Evolutionary conservation across 1,140 invertebrate genomes (phyloP).

Genomic region (Tetramorium simillimum): DNA sequence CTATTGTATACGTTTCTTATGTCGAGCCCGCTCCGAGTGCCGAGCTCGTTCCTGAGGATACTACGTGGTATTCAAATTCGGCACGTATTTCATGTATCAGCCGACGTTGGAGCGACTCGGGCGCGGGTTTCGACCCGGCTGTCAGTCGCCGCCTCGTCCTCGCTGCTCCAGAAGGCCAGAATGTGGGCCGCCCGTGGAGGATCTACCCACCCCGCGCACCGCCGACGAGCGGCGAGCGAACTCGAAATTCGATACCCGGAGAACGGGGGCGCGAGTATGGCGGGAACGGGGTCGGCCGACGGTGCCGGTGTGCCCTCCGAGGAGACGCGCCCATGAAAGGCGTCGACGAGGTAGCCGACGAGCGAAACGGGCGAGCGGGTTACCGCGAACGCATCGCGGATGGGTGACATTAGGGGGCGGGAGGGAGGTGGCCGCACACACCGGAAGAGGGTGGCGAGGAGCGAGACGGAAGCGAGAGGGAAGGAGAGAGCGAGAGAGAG

Average conservation of each 20-base stretch:
- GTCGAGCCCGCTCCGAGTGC: too few relatives aligned
- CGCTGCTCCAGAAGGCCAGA: not conserved
- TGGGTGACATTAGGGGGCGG: slow-evolving; percentile 13
- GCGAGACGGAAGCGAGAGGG: not conserved
- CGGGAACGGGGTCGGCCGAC: not conserved
- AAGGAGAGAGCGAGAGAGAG: slow-evolving; percentile 3
- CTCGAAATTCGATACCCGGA: slow-evolving; percentile 37
- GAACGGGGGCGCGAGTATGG: not conserved
- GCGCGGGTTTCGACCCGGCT: not conserved
- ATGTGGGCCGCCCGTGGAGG: not conserved
- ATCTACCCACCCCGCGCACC: slow-evolving; percentile 9
- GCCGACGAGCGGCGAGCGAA: slow-evolving; percentile 16
- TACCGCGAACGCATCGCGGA: not conserved
- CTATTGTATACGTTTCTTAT: not conserved
- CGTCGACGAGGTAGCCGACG: not conserved
- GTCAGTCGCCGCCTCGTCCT: slow-evolving; percentile 1
- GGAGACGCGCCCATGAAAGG: not conserved
- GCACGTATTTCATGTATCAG: not conserved
- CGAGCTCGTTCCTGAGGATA: not conserved
- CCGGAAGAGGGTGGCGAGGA: slow-evolving; percentile 43
- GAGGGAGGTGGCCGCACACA: slow-evolving; percentile 8
- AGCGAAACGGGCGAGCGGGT: not conserved
- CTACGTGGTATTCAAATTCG: not conserved
- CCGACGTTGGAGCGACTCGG: not conserved
- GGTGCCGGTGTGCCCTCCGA: not conserved